A percentile compares a stretch with the other conserved stretches of the same genome.
phyloP scores from a whole-genome alignment of 2,888 invertebrate genomes.

The Chrysina gloriosa region DNA sequence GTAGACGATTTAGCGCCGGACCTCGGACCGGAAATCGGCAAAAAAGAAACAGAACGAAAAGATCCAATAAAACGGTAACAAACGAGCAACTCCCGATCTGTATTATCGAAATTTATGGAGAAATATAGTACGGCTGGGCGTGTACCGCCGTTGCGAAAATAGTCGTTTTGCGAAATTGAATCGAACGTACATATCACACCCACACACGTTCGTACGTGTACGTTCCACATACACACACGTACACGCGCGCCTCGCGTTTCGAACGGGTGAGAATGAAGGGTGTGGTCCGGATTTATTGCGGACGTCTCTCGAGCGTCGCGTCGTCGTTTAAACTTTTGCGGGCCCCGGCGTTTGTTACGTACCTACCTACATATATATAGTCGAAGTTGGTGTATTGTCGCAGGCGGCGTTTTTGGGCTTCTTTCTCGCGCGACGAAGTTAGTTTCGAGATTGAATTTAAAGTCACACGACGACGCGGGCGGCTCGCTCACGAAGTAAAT shows the following conservation, averaged over 20 bases:
- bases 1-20: neutral
- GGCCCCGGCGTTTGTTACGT: neutral
- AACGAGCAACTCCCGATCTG: conserved; percentile 21
- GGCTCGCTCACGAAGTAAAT: too few species aligned
- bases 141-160: neutral
- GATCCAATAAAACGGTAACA: neutral
- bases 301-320: neutral
- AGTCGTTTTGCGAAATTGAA: conserved; percentile 18
- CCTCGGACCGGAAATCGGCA: neutral
- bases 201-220: neutral
- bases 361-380: neutral
- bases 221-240: neutral
- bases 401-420: neutral
- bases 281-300: conserved; percentile 2
- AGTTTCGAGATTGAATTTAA: too few species aligned
- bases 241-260: neutral
- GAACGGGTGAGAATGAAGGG: neutral
- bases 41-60: neutral
- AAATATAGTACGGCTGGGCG: conserved; percentile 12
- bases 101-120: conserved; percentile 31
- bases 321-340: neutral
- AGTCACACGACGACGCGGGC: too few species aligned
- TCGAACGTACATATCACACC: neutral
- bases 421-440: too few species aligned
- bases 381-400: neutral